A percentile compares a stretch with the other conserved stretches of the same genome.
Evolutionary conservation across 2,797 vertebrate species (phyloP).

Genomic region (Brachyalestes nurse): DNA sequence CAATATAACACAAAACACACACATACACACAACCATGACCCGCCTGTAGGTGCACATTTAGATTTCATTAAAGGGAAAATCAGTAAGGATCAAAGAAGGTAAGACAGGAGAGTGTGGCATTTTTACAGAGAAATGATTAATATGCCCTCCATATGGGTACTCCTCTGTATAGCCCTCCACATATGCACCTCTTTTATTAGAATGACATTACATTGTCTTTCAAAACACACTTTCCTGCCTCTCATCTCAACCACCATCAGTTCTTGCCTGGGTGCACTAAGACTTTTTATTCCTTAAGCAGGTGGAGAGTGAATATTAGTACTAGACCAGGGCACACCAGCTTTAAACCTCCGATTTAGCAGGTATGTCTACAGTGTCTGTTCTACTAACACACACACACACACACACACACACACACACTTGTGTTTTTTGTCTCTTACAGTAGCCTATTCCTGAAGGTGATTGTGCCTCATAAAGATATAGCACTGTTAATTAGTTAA

Average conservation of each 20-base stretch:
- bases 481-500: neutral
- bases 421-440: neutral
- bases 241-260: neutral
- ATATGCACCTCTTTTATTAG: neutral
- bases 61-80: slow-evolving; percentile 1
- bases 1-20: neutral
- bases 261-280: neutral
- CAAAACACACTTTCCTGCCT: neutral
- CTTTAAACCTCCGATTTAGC: slow-evolving; percentile 24
- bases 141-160: neutral
- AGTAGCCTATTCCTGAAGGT: neutral
- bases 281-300: neutral
- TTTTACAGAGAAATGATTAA: slow-evolving; percentile 11
- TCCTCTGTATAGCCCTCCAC: neutral
- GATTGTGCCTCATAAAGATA: neutral
- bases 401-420: neutral
- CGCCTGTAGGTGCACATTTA: neutral
- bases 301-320: slow-evolving; percentile 28
- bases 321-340: slow-evolving; percentile 22
- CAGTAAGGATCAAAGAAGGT: neutral
- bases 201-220: neutral
- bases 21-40: neutral
- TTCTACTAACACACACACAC: neutral
- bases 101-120: neutral
- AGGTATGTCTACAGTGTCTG: slow-evolving; percentile 1